Evolutionary conservation across 1,140 invertebrate genomes (phyloP).

Genomic region (Pygmarrhopalites habei): DNA sequence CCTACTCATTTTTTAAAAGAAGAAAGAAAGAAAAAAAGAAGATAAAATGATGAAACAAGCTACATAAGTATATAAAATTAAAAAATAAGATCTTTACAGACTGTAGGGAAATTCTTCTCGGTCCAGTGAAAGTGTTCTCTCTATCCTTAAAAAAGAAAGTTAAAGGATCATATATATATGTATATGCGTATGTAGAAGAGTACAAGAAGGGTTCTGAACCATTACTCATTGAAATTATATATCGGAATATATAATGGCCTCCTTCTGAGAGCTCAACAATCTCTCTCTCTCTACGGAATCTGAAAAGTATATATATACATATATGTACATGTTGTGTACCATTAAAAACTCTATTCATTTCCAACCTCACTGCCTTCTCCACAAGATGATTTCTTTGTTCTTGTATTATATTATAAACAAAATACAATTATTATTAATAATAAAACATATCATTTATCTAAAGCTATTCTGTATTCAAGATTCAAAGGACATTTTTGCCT

Average conservation of each 20-base stretch:
- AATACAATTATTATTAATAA: constrained; percentile 8
- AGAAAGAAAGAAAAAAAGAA: constrained; percentile 1
- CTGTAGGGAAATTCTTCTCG: constrained; percentile 23
- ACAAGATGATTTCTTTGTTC: neutral
- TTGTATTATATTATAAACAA: constrained; percentile 3
- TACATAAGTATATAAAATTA: too few relatives aligned
- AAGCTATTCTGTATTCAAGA: constrained; percentile 8
- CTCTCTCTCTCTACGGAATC: too few relatives aligned
- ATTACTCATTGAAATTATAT: neutral
- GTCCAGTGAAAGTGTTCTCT: constrained; percentile 37
- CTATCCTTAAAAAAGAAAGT: constrained; percentile 4
- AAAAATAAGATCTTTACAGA: too few relatives aligned
- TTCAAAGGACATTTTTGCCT: constrained; percentile 12
- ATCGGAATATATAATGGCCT: too few relatives aligned
- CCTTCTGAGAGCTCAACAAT: constrained; percentile 4
- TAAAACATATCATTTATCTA: constrained; percentile 8
- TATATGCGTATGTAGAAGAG: neutral
- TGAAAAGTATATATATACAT: too few relatives aligned
- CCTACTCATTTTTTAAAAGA: neutral
- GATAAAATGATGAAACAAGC: too few relatives aligned
- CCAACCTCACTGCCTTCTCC: constrained; percentile 29
- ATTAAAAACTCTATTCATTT: constrained; percentile 13
- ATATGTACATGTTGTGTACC: neutral
- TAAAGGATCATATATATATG: neutral
- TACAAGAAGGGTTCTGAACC: neutral